These are phyloP conservation scores for Idaea dimidiata DNA, from an alignment of 2,888 invertebrate genomes.

Conservation along the genomic window DNA sequence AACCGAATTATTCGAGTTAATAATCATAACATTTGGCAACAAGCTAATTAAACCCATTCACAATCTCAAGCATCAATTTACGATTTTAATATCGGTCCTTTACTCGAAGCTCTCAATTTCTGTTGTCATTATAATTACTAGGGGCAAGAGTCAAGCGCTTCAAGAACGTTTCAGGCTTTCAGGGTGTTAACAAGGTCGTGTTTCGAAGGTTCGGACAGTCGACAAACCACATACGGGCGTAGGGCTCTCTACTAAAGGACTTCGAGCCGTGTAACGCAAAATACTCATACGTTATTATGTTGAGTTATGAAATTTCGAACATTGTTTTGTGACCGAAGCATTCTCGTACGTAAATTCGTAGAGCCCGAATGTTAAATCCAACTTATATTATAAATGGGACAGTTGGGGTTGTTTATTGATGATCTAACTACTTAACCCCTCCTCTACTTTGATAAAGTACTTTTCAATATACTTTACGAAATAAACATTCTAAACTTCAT, in stretches of 20 bases:
- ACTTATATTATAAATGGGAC: too few species aligned
- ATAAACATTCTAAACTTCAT: too few species aligned
- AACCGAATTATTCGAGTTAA: not conserved
- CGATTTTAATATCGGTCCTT: not conserved
- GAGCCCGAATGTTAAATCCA: too few species aligned
- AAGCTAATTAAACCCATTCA: not conserved
- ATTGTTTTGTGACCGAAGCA: not conserved
- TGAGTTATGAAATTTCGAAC: constrained; percentile 17
- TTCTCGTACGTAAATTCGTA: not conserved
- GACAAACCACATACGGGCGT: constrained; percentile 50
- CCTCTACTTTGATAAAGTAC: too few species aligned
- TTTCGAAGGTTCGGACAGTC: constrained; percentile 43
- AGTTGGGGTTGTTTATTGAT: too few species aligned
- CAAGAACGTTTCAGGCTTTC: constrained; percentile 13
- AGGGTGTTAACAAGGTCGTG: constrained; percentile 47
- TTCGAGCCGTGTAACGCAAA: constrained; percentile 18
- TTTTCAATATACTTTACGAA: too few species aligned
- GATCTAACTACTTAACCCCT: too few species aligned
- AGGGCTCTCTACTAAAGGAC: constrained; percentile 30
- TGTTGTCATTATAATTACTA: constrained; percentile 42
- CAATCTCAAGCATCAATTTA: not conserved
- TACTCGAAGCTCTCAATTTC: constrained; percentile 33
- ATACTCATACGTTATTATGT: constrained; percentile 11
- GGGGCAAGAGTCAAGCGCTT: constrained; percentile 49
- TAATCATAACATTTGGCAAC: not conserved